phyloP scores from a whole-genome alignment of 2,113 vertebrate genomes.

The Octodon degus region DNA sequence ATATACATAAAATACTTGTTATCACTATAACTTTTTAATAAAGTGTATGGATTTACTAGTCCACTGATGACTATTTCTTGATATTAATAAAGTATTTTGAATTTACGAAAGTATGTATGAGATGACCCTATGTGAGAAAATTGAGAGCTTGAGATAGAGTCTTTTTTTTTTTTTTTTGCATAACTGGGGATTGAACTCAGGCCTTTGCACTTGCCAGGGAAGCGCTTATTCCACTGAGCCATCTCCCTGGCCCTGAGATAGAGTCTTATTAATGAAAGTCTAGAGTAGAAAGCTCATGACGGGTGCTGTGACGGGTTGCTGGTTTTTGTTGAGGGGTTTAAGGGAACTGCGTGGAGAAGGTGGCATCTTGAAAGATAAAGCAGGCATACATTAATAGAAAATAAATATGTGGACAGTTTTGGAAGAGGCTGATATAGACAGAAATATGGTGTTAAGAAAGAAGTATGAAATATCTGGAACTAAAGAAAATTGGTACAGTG shows the following conservation, averaged over 20 bases:
- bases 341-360: neutral
- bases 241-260: no score
- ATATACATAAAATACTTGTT: slow-evolving; percentile 35
- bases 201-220: no score
- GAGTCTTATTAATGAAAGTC: neutral
- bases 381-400: neutral
- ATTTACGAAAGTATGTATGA: neutral
- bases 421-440: neutral
- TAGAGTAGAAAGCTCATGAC: neutral
- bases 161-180: neutral
- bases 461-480: neutral
- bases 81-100: neutral
- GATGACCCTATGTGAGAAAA: neutral
- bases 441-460: neutral
- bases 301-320: fast-evolving
- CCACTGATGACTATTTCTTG: neutral
- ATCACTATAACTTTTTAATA: neutral
- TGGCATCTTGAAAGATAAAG: neutral
- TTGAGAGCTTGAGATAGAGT: neutral
- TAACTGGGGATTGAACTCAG: no score
- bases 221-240: no score
- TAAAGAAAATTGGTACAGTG: neutral
- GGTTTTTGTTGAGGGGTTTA: neutral
- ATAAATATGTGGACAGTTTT: neutral
- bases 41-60: neutral